Percentiles rank a stretch among this genome's conserved stretches.
Evolutionary conservation across 2,797 vertebrate genomes (phyloP).

Genomic region (Schizothorax lantsangensis): DNA sequence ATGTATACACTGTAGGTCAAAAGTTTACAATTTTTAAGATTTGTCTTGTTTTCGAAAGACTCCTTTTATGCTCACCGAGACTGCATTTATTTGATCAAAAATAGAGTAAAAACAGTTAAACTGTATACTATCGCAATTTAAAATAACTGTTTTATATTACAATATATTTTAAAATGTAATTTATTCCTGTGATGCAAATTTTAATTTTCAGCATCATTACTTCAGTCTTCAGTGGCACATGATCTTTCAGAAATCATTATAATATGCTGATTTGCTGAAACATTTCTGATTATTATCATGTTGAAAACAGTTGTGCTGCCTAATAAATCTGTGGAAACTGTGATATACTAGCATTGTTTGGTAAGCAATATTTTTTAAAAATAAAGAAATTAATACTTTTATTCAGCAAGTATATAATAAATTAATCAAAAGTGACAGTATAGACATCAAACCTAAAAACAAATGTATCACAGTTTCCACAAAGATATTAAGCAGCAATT

Average conservation of each 20-base stretch:
- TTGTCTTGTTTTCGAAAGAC: not conserved
- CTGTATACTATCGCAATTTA: not conserved
- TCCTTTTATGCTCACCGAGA: not conserved
- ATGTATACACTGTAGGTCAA: not conserved
- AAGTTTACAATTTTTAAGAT: not conserved
- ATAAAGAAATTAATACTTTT: too few relatives aligned
- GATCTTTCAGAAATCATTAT: not conserved
- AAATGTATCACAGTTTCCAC: not conserved
- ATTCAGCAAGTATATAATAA: not conserved
- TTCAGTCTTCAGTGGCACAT: not conserved
- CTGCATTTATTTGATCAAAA: not conserved
- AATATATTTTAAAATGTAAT: not conserved
- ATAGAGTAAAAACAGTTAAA: not conserved
- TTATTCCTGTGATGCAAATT: not conserved
- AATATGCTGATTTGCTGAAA: not conserved
- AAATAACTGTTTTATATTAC: not conserved
- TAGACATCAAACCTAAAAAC: not conserved
- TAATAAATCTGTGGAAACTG: not conserved
- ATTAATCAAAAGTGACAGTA: not conserved
- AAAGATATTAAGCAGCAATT: not conserved
- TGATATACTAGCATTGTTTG: not conserved
- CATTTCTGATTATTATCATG: not conserved
- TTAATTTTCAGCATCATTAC: not conserved
- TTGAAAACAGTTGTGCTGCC: not conserved
- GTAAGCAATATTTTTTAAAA: too few relatives aligned